Conservation (phyloP, 2,797 vertebrate species). For the Tachyglossus aculeatus region DNA sequence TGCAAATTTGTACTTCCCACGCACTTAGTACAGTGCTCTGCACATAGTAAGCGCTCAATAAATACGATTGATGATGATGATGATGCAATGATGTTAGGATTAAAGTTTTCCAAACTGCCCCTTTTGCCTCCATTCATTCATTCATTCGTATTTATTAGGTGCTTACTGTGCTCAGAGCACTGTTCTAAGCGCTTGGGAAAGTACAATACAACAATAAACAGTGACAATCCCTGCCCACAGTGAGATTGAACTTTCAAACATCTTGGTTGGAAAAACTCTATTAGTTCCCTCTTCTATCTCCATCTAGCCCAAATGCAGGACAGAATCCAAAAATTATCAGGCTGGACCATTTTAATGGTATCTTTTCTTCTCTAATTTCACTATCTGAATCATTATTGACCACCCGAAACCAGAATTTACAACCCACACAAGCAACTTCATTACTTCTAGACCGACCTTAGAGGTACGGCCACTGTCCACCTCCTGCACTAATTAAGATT, state of each 20-base stretch:
- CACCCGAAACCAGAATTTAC: neutral
- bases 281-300: neutral
- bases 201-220: too few species aligned
- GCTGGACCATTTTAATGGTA: neutral
- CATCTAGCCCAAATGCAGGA: neutral
- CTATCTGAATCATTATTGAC: neutral
- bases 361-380: neutral
- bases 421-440: neutral
- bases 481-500: neutral
- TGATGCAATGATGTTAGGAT: too few species aligned
- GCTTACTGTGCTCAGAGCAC: too few species aligned
- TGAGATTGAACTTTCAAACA: neutral
- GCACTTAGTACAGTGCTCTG: too few species aligned
- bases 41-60: too few species aligned
- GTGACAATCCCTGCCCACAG: too few species aligned
- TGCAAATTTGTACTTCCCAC: too few species aligned
- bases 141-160: too few species aligned
- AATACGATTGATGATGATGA: too few species aligned
- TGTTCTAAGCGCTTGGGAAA: too few species aligned
- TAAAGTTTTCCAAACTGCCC: too few species aligned
- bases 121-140: too few species aligned
- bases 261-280: neutral
- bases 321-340: neutral
- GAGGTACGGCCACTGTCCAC: neutral
- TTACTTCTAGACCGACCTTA: neutral